Base-by-base conservation (phyloP, 2,888 invertebrate genomes). In the Hydrotaea diabolus region DNA sequence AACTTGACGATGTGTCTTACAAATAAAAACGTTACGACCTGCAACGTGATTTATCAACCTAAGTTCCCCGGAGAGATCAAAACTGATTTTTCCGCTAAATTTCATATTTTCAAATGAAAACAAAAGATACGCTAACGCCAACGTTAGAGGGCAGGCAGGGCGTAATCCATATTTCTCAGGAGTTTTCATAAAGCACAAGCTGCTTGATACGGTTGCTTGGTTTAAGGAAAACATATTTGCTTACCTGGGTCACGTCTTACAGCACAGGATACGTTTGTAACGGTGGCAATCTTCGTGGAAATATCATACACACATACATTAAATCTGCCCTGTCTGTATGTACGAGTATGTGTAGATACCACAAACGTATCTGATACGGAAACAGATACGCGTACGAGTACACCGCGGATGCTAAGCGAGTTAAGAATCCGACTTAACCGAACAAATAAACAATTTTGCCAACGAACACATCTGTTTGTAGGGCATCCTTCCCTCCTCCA, bases 391-490 rank as follows among this genome's bases (percentile, higher is more conserved):
- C 1, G 2, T 49, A 49, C n/a, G 13, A 4, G 13, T 49, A 49
- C 49, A 15, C 2, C 49, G n/a, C n/a, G n/a, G 49, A 49, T 49
- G 49, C n/a, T 13, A n/a, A 4, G n/a, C n/a, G n/a, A 49, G 49
- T 49, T 13, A n/a, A n/a, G n/a, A 49, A 31, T 2, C 7, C 49
- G 8, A 49, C 49, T 49, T 49, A 49, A 49, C 49, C 15, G 1
- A 49, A 49, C 49, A 49, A 49, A 49, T n/a, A 49, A 49, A 49
- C 15, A n/a, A 49, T n/a, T 49, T 49, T 49, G 49, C 49, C 49
- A 49, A 49, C 49, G n/a, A 49, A 49, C 49, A 15, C n/a, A 49
- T 49, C n/a, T n/a, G 15, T 49, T n/a, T 43, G n/a, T n/a, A n/a
- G 43, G 9, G 1, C 49, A n/a, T 49, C 49, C 49, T 15, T 49